Percentiles rank a stretch among this genome's conserved stretches.
These are phyloP conservation scores for Cyprinus carpio DNA, from an alignment of 2,113 vertebrate species.

Conservation along the genomic window DNA sequence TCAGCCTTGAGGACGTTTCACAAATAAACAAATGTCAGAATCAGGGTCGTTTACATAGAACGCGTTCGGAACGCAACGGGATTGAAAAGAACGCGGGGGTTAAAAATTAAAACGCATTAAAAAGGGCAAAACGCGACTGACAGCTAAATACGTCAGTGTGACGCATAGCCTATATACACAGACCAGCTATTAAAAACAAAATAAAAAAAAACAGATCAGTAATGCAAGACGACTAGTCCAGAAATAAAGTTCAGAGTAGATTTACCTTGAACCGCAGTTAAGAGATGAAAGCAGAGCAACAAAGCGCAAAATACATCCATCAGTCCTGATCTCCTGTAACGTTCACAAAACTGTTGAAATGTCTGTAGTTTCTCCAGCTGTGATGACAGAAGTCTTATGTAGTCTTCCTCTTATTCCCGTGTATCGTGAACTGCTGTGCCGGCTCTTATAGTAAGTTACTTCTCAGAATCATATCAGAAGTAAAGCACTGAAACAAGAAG, in stretches of 20 bases:
- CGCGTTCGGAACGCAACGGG: not conserved
- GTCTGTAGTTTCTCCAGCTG: not conserved
- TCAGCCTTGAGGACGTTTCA: not conserved
- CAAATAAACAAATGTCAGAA: not conserved
- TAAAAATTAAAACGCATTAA: not conserved
- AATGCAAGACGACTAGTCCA: not conserved
- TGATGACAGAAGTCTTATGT: not conserved
- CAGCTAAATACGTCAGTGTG: not conserved
- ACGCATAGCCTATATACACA: not conserved
- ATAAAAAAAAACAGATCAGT: not conserved
- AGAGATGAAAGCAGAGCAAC: conserved; percentile 38
- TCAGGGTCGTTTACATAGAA: not conserved
- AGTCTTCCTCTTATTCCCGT: not conserved
- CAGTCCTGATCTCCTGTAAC: conserved; percentile 1
- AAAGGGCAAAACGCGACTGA: not conserved
- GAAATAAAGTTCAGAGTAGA: not conserved
- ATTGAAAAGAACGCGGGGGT: not conserved
- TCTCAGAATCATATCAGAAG: not conserved
- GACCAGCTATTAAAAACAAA: not conserved
- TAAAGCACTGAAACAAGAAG: not conserved
- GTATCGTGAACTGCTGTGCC: not conserved
- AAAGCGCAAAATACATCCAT: conserved; percentile 34
- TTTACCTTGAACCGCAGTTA: conserved; percentile 50
- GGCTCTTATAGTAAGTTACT: not conserved
- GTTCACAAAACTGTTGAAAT: not conserved